Evolutionary conservation across 2,888 invertebrate species (phyloP).

Genomic region (Sinodicranocentrus sp.): DNA sequence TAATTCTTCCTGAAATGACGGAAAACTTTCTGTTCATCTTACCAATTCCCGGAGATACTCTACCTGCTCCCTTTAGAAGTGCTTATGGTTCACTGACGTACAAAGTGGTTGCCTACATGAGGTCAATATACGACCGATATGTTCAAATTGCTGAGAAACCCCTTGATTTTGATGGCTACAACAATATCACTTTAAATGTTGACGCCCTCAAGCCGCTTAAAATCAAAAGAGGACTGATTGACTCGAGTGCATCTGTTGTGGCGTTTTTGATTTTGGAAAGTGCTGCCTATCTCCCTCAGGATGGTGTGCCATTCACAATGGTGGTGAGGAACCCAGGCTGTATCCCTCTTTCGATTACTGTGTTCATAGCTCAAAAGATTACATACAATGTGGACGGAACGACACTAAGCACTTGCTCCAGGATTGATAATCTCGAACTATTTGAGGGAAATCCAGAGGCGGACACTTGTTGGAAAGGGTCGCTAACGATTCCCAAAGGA

Average conservation of each 20-base stretch:
- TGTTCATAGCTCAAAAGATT: conserved; percentile 62
- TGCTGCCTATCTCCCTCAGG: conserved; percentile 43
- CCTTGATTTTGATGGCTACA: conserved; percentile 48
- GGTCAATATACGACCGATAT: conserved; percentile 56
- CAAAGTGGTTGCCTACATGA: conserved; percentile 53
- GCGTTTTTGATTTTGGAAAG: conserved; percentile 46
- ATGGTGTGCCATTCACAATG: conserved; percentile 49
- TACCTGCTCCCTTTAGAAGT: conserved; percentile 55
- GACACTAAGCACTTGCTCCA: conserved; percentile 45
- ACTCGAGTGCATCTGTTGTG: too few species aligned
- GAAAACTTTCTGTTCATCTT: conserved; percentile 21
- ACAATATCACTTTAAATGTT: conserved; percentile 48
- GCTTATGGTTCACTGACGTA: conserved; percentile 53
- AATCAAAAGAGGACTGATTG: conserved; percentile 51
- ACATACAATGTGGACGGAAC: conserved; percentile 59
- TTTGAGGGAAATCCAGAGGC: too few species aligned
- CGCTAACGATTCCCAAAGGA: conserved; percentile 33
- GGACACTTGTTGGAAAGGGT: conserved; percentile 57
- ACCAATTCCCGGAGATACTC: conserved; percentile 49
- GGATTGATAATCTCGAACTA: conserved; percentile 48
- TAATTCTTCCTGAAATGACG: not conserved
- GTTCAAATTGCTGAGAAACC: conserved; percentile 57
- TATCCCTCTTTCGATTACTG: conserved; percentile 59
- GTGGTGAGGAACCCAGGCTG: conserved; percentile 46
- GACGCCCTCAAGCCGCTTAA: conserved; percentile 38